phyloP scores from a whole-genome alignment of 2,797 vertebrate genomes.

The Lerista edwardsae region DNA sequence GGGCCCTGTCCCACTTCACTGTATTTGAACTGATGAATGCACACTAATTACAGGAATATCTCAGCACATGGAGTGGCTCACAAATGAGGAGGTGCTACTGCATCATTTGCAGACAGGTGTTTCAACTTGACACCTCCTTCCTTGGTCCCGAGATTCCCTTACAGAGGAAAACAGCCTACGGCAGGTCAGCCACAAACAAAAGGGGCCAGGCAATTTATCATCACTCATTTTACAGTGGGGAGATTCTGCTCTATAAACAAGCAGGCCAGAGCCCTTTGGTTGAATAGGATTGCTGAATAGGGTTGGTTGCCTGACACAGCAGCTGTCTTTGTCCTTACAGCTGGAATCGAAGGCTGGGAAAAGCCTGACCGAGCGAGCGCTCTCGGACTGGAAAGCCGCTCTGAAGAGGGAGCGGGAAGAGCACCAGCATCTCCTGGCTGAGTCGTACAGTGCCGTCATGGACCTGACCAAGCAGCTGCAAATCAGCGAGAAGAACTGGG shows the following conservation, averaged over 20 bases:
- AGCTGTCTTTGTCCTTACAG: conserved; percentile 67
- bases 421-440: conserved; percentile 94
- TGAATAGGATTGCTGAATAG: background rate
- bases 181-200: background rate
- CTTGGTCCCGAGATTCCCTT: background rate
- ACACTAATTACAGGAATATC: background rate
- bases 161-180: background rate
- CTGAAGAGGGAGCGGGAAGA: conserved; percentile 93
- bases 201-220: background rate
- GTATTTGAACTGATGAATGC: background rate
- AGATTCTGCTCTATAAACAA: background rate
- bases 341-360: conserved; percentile 90
- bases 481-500: conserved; percentile 95
- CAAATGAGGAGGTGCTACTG: background rate
- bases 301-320: conserved; percentile 4
- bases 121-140: background rate
- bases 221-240: background rate
- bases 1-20: no score
- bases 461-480: conserved; percentile 96
- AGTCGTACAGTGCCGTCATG: conserved; percentile 97
- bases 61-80: no score
- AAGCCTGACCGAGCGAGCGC: conserved; percentile 77
- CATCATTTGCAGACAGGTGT: background rate
- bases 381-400: conserved; percentile 88
- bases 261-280: background rate